Base-by-base conservation (phyloP, 2,888 invertebrate genomes). In the Drosophila acutilabella region DNA sequence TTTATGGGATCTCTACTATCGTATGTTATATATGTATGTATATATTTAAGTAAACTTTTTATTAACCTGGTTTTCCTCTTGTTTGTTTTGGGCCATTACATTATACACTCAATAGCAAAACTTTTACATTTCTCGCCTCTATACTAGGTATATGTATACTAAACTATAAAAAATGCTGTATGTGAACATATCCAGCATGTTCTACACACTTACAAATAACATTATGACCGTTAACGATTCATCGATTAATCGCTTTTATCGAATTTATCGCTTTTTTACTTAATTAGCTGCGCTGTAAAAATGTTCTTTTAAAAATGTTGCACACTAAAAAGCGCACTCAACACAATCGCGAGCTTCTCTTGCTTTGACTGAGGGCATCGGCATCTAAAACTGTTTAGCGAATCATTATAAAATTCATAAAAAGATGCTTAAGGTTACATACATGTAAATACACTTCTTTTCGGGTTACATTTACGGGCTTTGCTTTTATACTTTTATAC, bases 31-130 rank as follows among this genome's bases (percentile, higher is more conserved):
- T 20, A 20, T 36, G 4, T 58, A 6, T 51, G 16, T 51, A 36
- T 45, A 44, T 23, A 6, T 54, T 64, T 48, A 48, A 44, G 57
- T 68, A 59, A 74, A 77, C 62, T 74, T 71, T 44, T 64, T 64
- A 61, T 71, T 68, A 74, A 79, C 78, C 74, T 81, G 79, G 77
- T 74, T 81, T 81, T 88, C 82, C 82, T 82, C 67, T 88, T 85
- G 74, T 60, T 64, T 68, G 33, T 50, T 62, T 47, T 57, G 48
- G 33, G 58, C 42, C 62, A 20, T 66, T 56, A 62, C 58, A 61
- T 41, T 47, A 52, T 54, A 51, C 60, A 51, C 26, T 16, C 44
- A 56, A 52, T 45, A 53, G 70, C 59, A 44, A 64, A 60, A 60
- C 60, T 48, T 18, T 30, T 7, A 30, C 30, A 30, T 30, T 30